Evolutionary conservation across 2,797 vertebrate species (phyloP).

Genomic region (Siniperca scherzeri): DNA sequence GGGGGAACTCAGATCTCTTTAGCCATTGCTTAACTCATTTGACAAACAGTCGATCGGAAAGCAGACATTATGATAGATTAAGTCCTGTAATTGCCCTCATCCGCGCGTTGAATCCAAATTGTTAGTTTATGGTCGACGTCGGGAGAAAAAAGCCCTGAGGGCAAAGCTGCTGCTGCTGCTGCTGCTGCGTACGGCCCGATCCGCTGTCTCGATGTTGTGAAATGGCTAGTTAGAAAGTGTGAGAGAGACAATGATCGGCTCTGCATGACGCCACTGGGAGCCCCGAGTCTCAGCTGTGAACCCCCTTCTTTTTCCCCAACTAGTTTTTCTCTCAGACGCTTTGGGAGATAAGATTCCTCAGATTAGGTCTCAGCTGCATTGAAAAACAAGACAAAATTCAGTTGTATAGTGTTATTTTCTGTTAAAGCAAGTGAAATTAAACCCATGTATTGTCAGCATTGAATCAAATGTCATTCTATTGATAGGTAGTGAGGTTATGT

Average conservation of each 20-base stretch:
- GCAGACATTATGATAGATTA: conserved; percentile 63
- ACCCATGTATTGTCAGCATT: background rate
- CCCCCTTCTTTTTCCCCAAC: background rate
- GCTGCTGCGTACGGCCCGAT: conserved; percentile 62
- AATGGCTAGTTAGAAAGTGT: conserved; percentile 86
- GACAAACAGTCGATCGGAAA: conserved; percentile 61
- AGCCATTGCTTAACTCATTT: conserved; percentile 58
- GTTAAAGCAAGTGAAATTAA: conserved; percentile 18
- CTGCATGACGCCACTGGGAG: conserved; percentile 81
- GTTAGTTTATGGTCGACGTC: conserved; percentile 68
- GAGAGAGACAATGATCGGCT: conserved; percentile 85
- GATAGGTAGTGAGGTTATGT: background rate
- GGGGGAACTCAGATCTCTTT: conserved; percentile 48
- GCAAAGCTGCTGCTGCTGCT: conserved; percentile 64
- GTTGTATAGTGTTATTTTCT: background rate
- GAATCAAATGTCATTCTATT: background rate
- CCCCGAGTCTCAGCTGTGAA: conserved; percentile 64
- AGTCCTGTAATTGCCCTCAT: conserved; percentile 69
- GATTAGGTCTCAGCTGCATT: conserved; percentile 26
- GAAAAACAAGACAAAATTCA: conserved; percentile 18
- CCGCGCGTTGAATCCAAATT: conserved; percentile 62
- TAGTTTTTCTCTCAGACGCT: conserved; percentile 18
- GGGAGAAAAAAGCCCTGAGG: conserved; percentile 63
- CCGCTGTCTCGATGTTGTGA: conserved; percentile 79
- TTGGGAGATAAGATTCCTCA: conserved; percentile 14